Percentiles rank a stretch among this genome's conserved stretches.
Evolutionary conservation across 2,888 invertebrate species (phyloP).

Genomic region (Mantis religiosa): DNA sequence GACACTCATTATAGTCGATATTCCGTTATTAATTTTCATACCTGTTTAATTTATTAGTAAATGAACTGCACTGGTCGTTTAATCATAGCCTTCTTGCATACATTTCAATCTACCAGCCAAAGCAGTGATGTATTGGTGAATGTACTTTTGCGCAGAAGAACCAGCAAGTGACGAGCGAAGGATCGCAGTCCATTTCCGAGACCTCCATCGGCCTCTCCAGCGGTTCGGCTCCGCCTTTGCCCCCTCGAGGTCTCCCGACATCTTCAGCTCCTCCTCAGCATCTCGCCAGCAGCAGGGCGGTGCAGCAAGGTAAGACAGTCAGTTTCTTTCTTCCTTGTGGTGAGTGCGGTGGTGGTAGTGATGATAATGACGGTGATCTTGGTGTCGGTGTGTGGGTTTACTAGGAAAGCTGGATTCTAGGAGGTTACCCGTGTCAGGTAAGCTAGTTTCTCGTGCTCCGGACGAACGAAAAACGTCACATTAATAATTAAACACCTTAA

Average conservation of each 20-base stretch:
- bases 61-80: too few relatives aligned
- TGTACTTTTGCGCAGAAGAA: not conserved
- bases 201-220: not conserved
- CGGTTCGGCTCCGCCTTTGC: not conserved
- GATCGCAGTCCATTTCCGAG: not conserved
- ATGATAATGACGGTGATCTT: not conserved
- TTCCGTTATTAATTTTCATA: too few relatives aligned
- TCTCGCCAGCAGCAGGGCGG: not conserved
- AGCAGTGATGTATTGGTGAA: not conserved
- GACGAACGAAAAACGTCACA: too few relatives aligned
- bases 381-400: not conserved
- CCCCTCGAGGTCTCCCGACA: not conserved
- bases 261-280: not conserved
- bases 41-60: too few relatives aligned
- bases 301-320: not conserved
- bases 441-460: not conserved
- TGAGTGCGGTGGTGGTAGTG: not conserved
- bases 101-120: too few relatives aligned
- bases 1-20: too few relatives aligned
- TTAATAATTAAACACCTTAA: too few relatives aligned
- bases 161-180: not conserved
- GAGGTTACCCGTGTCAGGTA: conserved; percentile 12
- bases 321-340: not conserved
- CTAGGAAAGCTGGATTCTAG: conserved; percentile 21
- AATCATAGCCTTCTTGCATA: too few relatives aligned